Evolutionary conservation across 1,140 invertebrate species (phyloP), one percentile per base, ranked within the genome.

Genomic region (Polyergus mexicanus): DNA sequence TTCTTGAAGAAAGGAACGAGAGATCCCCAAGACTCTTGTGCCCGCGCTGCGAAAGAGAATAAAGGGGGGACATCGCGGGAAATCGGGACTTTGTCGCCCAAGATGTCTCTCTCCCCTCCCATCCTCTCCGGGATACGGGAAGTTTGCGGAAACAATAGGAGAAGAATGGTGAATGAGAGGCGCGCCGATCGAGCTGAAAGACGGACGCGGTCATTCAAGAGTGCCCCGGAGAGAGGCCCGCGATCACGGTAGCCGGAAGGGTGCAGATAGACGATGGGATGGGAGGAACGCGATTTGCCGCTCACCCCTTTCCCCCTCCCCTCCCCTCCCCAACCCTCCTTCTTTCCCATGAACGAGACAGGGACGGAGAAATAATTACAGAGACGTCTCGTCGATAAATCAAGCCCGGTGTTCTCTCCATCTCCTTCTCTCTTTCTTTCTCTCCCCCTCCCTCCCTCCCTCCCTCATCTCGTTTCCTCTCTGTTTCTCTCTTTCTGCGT

Each of bases 371-470:
- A 95, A 95, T 95, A 95, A 94, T 95, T 95, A 94, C 92, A 94
- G 93, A 93, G 94, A 94, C 93, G 93, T 92, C 92, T 90, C 92
- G 92, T 94, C 94, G 93, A 94, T 95, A 94, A 94, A 94, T 95
- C 94, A 94, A 94, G 92, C 72, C 81, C 47, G 62, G 66, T 66
- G 41, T 69, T 25, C 65, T 68, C 62, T 81, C 47, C 68, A n/a
- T 75, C 71, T 84, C 35, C 66, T 22, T 38, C 60, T 80, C 41
- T 78, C 76, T 78, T 47, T 58, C 35, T 75, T 63, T 41, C 58
- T 16, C 25, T 25, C 51, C 72, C 60, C 76, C 71, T 76, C 56
- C 58, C 54, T 58, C 58, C 16, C n/a, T n/a, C n/a, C n/a, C n/a
- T n/a, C 76, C 71, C n/a, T n/a, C 13, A 32, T 51, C 32, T 71